A percentile compares a stretch with the other conserved stretches of the same genome.
phyloP scores from a whole-genome alignment of 1,140 invertebrate genomes.

The Conus ventricosus region DNA sequence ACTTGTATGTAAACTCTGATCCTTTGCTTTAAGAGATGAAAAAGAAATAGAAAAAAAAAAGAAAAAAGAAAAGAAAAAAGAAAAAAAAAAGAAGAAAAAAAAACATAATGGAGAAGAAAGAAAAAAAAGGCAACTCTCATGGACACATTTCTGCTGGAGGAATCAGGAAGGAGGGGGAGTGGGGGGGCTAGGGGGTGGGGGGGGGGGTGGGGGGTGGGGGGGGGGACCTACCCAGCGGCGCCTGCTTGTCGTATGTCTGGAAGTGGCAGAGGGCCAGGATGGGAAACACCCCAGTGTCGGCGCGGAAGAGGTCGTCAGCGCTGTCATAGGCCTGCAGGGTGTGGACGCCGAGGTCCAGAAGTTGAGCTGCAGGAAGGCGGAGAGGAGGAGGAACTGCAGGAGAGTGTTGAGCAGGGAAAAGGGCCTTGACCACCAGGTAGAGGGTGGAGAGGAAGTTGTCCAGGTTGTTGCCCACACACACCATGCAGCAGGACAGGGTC shows the following conservation, averaged over 20 bases:
- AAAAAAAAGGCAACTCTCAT: no score
- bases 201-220: no score
- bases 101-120: no score
- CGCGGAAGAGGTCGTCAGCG: neutral
- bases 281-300: slow-evolving; percentile 69
- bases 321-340: neutral
- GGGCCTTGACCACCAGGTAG: slow-evolving; percentile 72
- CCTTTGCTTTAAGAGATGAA: no score
- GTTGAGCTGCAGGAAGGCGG: slow-evolving; percentile 62
- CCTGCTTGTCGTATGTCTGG: slow-evolving; percentile 72
- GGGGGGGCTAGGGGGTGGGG: no score
- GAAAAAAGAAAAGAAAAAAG: no score
- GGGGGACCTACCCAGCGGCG: slow-evolving; percentile 36
- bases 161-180: no score
- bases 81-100: no score
- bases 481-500: slow-evolving; percentile 53
- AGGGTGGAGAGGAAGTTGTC: slow-evolving; percentile 75
- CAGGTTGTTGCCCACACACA: slow-evolving; percentile 71
- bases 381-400: slow-evolving; percentile 69
- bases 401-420: slow-evolving; percentile 65
- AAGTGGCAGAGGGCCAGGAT: slow-evolving; percentile 77
- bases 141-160: no score
- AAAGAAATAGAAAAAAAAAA: no score
- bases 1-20: no score
- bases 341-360: neutral